These are phyloP conservation scores for Pionites leucogaster DNA, from an alignment of 2,113 vertebrate species.

Conservation along the genomic window DNA sequence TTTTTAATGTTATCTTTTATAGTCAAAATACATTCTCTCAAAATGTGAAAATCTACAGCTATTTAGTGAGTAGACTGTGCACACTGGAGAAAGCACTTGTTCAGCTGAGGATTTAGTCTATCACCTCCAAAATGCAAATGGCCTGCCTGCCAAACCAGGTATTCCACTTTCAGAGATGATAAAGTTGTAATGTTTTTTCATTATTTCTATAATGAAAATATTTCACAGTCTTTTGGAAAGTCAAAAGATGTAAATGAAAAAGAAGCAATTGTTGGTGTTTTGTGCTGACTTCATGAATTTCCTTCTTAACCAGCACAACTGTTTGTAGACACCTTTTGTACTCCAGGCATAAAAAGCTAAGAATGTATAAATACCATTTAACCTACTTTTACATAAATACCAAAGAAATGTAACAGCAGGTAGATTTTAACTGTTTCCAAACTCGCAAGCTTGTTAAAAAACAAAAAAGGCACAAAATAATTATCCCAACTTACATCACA, in stretches of 20 bases:
- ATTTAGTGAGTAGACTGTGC: not conserved
- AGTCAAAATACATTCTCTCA: not conserved
- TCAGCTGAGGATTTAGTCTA: not conserved
- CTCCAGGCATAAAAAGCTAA: not conserved
- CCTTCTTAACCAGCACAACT: not conserved
- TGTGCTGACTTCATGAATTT: not conserved
- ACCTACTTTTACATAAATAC: not conserved
- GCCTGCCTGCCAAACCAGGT: not conserved
- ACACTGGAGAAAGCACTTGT: not conserved
- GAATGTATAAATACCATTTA: not conserved
- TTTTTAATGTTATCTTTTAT: not conserved
- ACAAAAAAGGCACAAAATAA: not conserved
- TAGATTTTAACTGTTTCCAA: not conserved
- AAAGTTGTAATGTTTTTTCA: not conserved
- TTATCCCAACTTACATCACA: not conserved
- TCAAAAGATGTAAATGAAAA: not conserved
- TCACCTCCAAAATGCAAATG: not conserved
- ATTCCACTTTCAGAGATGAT: not conserved
- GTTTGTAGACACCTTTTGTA: not conserved
- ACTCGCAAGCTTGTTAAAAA: not conserved
- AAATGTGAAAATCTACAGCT: not conserved
- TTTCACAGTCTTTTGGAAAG: not conserved
- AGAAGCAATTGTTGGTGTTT: not conserved
- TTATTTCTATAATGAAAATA: not conserved
- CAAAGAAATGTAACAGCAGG: not conserved